These are phyloP conservation scores for Decapterus maruadsi DNA, from an alignment of 2,797 vertebrate genomes.

Conservation along the genomic window DNA sequence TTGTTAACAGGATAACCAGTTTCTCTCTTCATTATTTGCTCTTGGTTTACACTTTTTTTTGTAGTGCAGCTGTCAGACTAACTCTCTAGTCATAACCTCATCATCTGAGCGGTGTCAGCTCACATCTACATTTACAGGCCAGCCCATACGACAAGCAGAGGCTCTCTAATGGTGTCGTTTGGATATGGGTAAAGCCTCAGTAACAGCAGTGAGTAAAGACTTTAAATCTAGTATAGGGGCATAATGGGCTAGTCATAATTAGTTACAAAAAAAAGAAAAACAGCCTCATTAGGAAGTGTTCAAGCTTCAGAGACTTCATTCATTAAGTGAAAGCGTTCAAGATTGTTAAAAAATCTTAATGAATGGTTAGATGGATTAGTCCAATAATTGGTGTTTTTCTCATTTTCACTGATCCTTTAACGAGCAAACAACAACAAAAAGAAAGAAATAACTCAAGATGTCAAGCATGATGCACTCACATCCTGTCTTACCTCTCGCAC, in stretches of 20 bases:
- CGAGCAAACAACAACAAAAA: constrained; percentile 11
- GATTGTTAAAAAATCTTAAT: constrained; percentile 27
- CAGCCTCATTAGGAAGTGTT: constrained; percentile 17
- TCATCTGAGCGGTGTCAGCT: constrained; percentile 23
- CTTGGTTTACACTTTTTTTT: neutral
- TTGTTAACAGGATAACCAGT: neutral
- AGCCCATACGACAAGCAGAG: neutral
- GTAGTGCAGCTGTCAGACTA: constrained; percentile 25
- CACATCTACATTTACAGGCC: constrained; percentile 29
- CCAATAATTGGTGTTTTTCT: constrained; percentile 8
- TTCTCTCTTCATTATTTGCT: neutral
- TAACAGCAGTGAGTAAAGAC: constrained; percentile 15
- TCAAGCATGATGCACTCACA: constrained; percentile 6
- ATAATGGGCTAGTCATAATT: constrained; percentile 20
- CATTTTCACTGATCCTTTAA: constrained; percentile 10
- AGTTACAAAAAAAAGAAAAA: constrained; percentile 14
- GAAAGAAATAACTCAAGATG: neutral
- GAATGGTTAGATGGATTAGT: constrained; percentile 27
- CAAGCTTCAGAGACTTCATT: constrained; percentile 14
- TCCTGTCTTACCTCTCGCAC: constrained; percentile 49
- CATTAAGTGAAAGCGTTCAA: constrained; percentile 16
- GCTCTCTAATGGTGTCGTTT: neutral
- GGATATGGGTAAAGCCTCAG: neutral
- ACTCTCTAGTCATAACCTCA: constrained; percentile 6
- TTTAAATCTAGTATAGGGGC: constrained; percentile 4